Base-by-base conservation (phyloP, 1,140 invertebrate genomes). In the Bradysia coprophila region DNA sequence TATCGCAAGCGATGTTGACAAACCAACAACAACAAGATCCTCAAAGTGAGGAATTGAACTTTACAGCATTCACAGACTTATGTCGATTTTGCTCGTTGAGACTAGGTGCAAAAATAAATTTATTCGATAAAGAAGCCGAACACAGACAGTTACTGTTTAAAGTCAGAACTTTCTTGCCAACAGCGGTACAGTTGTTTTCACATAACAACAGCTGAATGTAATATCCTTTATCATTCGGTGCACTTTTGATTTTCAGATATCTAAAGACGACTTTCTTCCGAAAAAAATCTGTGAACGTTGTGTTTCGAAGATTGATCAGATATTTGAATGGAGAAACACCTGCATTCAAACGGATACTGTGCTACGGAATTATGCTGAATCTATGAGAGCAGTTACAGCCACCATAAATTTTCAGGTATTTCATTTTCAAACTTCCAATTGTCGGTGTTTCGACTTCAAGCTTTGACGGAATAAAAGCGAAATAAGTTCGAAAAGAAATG, bases 281-380 rank as follows among this genome's bases (percentile, higher is more conserved):
- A 76, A 78, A 64, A 75, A 75, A 57, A 75, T 78, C 50, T 78
- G 76, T 51, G 74, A 77, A 58, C 60, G 67, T 16, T 78, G 75
- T 49, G 56, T 76, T 20, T 68, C 66, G 13, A 67, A 73, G 39
- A 53, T 77, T 50, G 73, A 78, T 34, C 72, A 75, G 56, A 66
- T 78, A 42, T 76, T 72, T 52, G 76, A 78, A 48, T 78, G 75
- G 66, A 65, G 72, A 18, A 65, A 73, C 44, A 71, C 60, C 50
- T 75, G 69, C 45, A 62, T 75, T 49, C 65, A 67, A 43, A 78
- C 73, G 8, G 73, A 77, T 47, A 69, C 69, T 2, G 66, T 74
- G 46, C 61, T 78, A 38, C 65, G 74, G 46, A 75, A 76, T 59
- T 77, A 76, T 51, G 72, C 73, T 0, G 72, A 75, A 36, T 75